phyloP scores from a whole-genome alignment of 2,797 vertebrate genomes.

The Eulemur coronatus region DNA sequence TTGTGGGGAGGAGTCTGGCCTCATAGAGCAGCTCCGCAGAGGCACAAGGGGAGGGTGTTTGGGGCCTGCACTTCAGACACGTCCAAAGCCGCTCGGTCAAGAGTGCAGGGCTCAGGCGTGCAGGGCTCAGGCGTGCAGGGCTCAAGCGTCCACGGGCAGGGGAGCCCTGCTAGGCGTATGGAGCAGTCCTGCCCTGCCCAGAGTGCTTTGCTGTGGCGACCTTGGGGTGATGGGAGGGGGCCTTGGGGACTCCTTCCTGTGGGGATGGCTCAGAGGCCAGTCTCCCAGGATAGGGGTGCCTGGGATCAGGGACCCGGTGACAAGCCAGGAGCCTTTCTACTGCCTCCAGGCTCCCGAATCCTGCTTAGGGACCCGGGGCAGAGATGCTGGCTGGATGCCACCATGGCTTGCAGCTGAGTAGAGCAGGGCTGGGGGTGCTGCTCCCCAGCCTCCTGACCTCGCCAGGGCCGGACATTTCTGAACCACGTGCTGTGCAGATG shows the following conservation, averaged over 20 bases:
- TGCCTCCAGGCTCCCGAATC: not conserved
- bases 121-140: not conserved
- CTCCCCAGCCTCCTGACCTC: not conserved
- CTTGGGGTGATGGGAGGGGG: not conserved
- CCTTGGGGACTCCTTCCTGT: not conserved
- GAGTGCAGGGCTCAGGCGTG: not conserved
- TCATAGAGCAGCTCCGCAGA: not conserved
- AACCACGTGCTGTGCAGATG: not conserved
- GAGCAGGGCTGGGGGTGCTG: not conserved
- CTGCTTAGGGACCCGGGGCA: not conserved
- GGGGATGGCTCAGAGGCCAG: not conserved
- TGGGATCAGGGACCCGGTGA: not conserved
- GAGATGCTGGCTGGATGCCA: not conserved
- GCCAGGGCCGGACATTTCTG: not conserved
- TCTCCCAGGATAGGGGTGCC: not conserved
- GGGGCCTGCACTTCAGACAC: not conserved
- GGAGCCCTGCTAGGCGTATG: accelerated
- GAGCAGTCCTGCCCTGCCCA: not conserved
- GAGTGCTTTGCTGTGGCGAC: not conserved
- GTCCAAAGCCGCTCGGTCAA: not conserved
- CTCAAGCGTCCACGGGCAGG: not conserved
- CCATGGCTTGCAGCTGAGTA: not conserved
- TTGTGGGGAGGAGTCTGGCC: not conserved
- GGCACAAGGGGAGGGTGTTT: no score
- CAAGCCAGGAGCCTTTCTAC: not conserved